Evolutionary conservation across 2,797 vertebrate species (phyloP), one percentile per base, ranked within the genome.

Genomic region (Poeciliopsis paucimaculata): DNA sequence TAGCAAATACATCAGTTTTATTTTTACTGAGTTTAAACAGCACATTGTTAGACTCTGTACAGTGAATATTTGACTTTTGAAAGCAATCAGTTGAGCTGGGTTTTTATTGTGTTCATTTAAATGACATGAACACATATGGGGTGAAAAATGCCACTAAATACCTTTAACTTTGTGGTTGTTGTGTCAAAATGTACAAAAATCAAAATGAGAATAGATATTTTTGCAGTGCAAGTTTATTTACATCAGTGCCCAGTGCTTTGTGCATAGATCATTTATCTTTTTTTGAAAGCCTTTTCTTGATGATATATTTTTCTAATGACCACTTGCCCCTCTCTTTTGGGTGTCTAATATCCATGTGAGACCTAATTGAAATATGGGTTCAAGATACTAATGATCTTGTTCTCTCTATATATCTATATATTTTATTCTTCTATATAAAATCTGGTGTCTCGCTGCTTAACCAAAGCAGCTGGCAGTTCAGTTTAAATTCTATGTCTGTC

Each of bases 371-470:
- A 72, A 71, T 75, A 45, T 68, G 78, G 5, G 39, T 53, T 51
- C 10, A 68, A 20, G 60, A 36, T 13, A 70, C 39, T 26, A 5
- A 13, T 6, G 2, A 41, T 70, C 10, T 43, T 43, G 23, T 11
- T 43, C 15, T 70, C 39, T 43, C 23, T 70, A 43, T n/a, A 41
- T 26, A 68, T 26, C 20, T 12, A 43, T 43, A 7, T 41, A 1
- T 43, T 70, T n/a, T n/a, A n/a, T 43, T 70, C 9, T 45, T 71
- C 13, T 13, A 6, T 20, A 16, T 43, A 71, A 45, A 78, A 80
- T 66, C 10, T 46, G 34, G 45, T 46, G 20, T 66, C 78, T 80
- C 53, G 11, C 79, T 76, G 64, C 85, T 81, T 75, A 83, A 78
- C 39, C 13, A 71, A 28, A 45, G 68, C 41, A 71, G 72, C 34